phyloP scores from a whole-genome alignment of 2,113 vertebrate genomes.

The Rhinolophus ferrumequinum region DNA sequence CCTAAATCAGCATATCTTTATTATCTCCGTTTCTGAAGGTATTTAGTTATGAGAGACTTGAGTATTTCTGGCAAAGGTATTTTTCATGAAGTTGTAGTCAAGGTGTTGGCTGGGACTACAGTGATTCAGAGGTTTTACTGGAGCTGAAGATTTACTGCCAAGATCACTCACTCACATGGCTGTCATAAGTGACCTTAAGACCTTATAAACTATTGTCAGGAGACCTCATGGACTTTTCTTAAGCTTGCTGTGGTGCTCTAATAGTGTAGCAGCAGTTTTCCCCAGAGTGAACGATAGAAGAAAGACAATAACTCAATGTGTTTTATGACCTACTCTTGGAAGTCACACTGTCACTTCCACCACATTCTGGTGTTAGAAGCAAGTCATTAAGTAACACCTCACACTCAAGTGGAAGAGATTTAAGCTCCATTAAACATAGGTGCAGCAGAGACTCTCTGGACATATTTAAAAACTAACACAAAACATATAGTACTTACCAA shows the following conservation, averaged over 20 bases:
- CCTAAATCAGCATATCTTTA: neutral
- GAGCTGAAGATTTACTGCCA: neutral
- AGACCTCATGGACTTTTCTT: neutral
- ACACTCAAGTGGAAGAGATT: neutral
- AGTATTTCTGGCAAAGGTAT: neutral
- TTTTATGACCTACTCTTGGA: neutral
- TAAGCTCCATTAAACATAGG: neutral
- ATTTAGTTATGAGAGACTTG: neutral
- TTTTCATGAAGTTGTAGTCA: neutral
- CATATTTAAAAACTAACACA: neutral
- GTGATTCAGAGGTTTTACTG: neutral
- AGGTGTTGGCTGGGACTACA: neutral
- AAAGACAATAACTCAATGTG: neutral
- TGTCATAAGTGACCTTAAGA: neutral
- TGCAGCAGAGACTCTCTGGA: neutral
- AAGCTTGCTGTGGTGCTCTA: neutral
- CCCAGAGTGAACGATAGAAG: neutral
- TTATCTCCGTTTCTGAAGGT: neutral
- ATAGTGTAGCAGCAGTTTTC: neutral
- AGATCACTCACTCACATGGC: neutral
- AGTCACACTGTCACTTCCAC: neutral
- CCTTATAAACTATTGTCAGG: neutral
- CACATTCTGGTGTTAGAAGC: neutral
- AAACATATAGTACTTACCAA: neutral
- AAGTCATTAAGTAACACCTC: neutral